Evolutionary conservation across 2,797 vertebrate genomes (phyloP).

Genomic region (Synanceia verrucosa): DNA sequence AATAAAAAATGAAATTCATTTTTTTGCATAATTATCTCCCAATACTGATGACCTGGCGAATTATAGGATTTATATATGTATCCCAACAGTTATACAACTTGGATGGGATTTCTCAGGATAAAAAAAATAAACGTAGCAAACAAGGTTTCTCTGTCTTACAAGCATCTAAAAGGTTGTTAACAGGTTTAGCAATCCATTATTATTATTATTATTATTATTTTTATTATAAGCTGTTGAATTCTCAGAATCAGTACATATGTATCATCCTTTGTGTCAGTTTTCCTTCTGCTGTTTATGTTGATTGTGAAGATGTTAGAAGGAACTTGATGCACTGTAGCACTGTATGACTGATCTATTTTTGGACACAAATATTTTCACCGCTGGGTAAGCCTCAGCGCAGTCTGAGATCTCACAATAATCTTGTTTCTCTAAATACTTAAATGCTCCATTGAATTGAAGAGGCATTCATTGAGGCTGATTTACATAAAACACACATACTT

Average conservation of each 20-base stretch:
- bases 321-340: not conserved
- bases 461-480: slow-evolving; percentile 30
- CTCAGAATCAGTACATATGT: not conserved
- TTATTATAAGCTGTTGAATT: not conserved
- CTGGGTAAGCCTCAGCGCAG: slow-evolving; percentile 9
- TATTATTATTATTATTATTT: slow-evolving; percentile 4
- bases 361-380: slow-evolving; percentile 40
- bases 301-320: slow-evolving; percentile 17
- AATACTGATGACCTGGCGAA: not conserved
- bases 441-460: slow-evolving; percentile 28
- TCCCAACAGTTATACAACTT: not conserved
- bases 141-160: not conserved
- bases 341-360: slow-evolving; percentile 52
- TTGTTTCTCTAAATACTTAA: slow-evolving; percentile 26
- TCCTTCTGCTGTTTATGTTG: not conserved
- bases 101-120: too few species aligned
- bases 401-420: slow-evolving; percentile 24
- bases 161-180: not conserved
- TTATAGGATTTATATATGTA: not conserved
- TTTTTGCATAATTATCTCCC: not conserved
- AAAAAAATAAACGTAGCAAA: not conserved
- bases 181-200: not conserved
- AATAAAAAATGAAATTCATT: too few species aligned
- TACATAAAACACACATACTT: not conserved
- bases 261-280: slow-evolving; percentile 15